Evolutionary conservation across 2,797 vertebrate species (phyloP).

Genomic region (Alauda arvensis): DNA sequence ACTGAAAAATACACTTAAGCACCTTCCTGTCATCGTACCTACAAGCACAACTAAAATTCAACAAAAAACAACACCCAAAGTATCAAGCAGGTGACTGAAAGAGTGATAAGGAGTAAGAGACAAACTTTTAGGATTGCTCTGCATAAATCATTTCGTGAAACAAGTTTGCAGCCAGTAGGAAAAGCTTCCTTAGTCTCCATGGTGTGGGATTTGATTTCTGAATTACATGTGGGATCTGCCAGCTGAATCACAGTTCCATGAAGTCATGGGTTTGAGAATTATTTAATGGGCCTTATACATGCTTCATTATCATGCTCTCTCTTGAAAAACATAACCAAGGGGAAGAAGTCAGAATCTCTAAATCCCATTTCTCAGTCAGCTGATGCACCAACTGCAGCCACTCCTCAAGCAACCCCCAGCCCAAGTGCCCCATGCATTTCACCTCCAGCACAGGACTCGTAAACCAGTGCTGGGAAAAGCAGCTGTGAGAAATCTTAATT

Average conservation of each 20-base stretch:
- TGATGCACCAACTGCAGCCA: neutral
- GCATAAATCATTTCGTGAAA: neutral
- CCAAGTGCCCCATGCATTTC: neutral
- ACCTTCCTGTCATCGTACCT: neutral
- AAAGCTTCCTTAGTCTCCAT: neutral
- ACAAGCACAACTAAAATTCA: neutral
- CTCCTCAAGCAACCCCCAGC: fast-evolving
- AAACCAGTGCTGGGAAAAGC: neutral
- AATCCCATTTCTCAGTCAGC: neutral
- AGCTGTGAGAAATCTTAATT: neutral
- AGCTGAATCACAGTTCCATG: neutral
- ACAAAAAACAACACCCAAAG: neutral
- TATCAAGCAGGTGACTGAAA: neutral
- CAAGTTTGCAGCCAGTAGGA: fast-evolving
- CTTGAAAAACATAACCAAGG: neutral
- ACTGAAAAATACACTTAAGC: neutral
- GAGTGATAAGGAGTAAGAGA: neutral
- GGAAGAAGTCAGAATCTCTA: neutral
- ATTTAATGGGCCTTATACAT: neutral
- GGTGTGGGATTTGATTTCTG: neutral
- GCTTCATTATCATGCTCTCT: fast-evolving
- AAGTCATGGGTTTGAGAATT: neutral
- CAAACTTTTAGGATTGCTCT: neutral
- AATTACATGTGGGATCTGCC: neutral
- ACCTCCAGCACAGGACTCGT: neutral